Evolutionary conservation across 2,797 vertebrate species (phyloP), one percentile per base, ranked within the genome.

Genomic region (Alosa sapidissima): DNA sequence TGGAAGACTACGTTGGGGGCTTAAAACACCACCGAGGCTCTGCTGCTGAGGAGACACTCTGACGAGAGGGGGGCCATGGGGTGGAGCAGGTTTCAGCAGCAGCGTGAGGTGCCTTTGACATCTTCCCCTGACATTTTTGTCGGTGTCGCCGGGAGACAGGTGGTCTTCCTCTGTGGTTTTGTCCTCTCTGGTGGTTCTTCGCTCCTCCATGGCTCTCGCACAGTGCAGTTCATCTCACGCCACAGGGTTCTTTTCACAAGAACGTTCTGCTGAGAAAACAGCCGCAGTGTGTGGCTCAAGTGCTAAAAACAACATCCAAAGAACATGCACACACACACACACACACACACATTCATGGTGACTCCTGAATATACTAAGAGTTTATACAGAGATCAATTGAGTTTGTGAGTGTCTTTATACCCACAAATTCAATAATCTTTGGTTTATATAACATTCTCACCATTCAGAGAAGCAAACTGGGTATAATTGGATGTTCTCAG

Each of bases 101-200:
- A 81, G 45, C 85, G 84, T 84, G 91, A 88, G 90, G 88, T 93
- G 91, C 93, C 90, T 87, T 91, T 92, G 90, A 91, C 91, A 89
- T 90, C 88, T 85, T 89, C 86, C 13, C 81, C 87, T 91, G 88
- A 91, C 89, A 90, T 93, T 91, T 91, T 87, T 88, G 41, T 82
- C 87, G 87, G 88, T 91, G 88, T 92, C 91, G 91, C 85, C 88
- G 92, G 90, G 92, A 87, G 87, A 87, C 51, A 87, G 86, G 82
- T 88, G 88, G 91, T 89, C 91, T 91, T 89, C 86, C 89, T 85
- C 86, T 89, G 86, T 89, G 87, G 87, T 91, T 88, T 86, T 65
- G 81, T 36, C 84, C 72, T 51, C 87, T 86, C 62, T 36, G 28
- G 10, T 68, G 28, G 28, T 6, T 11, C 7, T 1, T 36, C 2